A percentile compares a stretch with the other conserved stretches of the same genome.
phyloP scores from a whole-genome alignment of 1,140 invertebrate species.

The Drosophila tristis region DNA sequence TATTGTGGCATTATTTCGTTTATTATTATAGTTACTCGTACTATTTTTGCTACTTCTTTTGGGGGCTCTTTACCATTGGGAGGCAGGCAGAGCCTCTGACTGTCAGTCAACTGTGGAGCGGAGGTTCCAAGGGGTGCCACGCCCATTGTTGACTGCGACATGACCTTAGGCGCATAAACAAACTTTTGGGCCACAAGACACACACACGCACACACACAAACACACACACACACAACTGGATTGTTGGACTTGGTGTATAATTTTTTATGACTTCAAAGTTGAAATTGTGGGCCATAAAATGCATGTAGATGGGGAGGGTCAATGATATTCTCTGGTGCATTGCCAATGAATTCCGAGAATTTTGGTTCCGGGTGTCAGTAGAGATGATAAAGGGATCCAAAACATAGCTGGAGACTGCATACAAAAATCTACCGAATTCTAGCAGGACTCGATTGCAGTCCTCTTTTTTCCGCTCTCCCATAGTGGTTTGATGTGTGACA shows the following conservation, averaged over 20 bases:
- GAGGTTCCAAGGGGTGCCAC: slow-evolving; percentile 30
- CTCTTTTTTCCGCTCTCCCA: slow-evolving; percentile 2
- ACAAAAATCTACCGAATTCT: neutral
- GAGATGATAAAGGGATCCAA: neutral
- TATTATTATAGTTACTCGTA: slow-evolving; percentile 71
- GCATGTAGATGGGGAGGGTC: slow-evolving; percentile 38
- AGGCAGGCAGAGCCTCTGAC: slow-evolving; percentile 32
- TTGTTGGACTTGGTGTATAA: slow-evolving; percentile 58
- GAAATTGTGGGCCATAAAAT: slow-evolving; percentile 46
- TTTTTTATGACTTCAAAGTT: slow-evolving; percentile 58
- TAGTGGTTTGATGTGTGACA: slow-evolving; percentile 5
- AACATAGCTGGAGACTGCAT: too few relatives aligned
- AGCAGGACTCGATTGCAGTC: neutral
- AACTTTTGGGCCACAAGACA: slow-evolving; percentile 42
- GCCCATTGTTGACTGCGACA: slow-evolving; percentile 42
- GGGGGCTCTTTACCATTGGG: slow-evolving; percentile 13
- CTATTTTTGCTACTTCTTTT: slow-evolving; percentile 40
- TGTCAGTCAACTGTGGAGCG: slow-evolving; percentile 42
- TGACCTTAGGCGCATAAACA: slow-evolving; percentile 80
- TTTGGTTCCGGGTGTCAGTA: neutral
- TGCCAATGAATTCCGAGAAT: slow-evolving; percentile 21
- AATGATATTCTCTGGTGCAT: slow-evolving; percentile 56
- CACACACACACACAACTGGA: slow-evolving; percentile 17
- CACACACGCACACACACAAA: slow-evolving; percentile 13
- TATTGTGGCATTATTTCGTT: slow-evolving; percentile 54